A percentile compares a stretch with the other conserved stretches of the same genome.
These are phyloP conservation scores for Agonopterix alstromeriana DNA, from an alignment of 2,888 invertebrate genomes.

Conservation along the genomic window DNA sequence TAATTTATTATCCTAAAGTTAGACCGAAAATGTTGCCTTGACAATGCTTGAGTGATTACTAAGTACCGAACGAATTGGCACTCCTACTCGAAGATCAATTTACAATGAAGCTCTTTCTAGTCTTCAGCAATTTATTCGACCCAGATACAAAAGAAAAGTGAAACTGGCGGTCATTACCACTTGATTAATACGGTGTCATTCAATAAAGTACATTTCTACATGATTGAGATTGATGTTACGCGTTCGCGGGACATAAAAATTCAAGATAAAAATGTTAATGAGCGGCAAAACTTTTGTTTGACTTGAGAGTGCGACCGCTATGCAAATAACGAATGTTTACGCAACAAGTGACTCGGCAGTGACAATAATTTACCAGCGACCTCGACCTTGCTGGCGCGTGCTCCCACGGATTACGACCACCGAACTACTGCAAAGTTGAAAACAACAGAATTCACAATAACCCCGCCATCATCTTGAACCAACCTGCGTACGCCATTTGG, in stretches of 20 bases:
- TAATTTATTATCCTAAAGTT: slow-evolving; percentile 26
- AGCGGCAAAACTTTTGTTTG: slow-evolving; percentile 2
- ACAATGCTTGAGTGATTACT: slow-evolving; percentile 22
- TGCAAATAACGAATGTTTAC: slow-evolving; percentile 40
- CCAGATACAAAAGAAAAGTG: slow-evolving; percentile 43
- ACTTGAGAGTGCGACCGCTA: slow-evolving; percentile 13
- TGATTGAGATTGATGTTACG: slow-evolving; percentile 28
- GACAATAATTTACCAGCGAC: slow-evolving; percentile 51
- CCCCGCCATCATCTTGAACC: slow-evolving; percentile 12
- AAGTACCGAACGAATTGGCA: slow-evolving; percentile 14
- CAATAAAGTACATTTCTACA: slow-evolving; percentile 27
- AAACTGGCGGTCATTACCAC: slow-evolving; percentile 39
- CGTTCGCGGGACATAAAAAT: slow-evolving; percentile 8
- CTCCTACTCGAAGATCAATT: slow-evolving; percentile 35
- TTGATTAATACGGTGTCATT: slow-evolving; percentile 40
- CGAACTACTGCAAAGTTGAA: slow-evolving; percentile 33
- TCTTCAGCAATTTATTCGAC: slow-evolving; percentile 28
- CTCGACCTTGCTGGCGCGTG: slow-evolving; percentile 61
- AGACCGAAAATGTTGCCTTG: slow-evolving; percentile 33
- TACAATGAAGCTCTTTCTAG: slow-evolving; percentile 30
- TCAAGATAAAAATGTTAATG: slow-evolving; percentile 3
- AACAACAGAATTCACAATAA: slow-evolving; percentile 43
- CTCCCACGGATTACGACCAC: slow-evolving; percentile 44
- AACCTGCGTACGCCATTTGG: slow-evolving; percentile 58
- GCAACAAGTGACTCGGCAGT: slow-evolving; percentile 38